Conservation (phyloP, 2,797 vertebrate genomes). For the Onychomys arenicola region DNA sequence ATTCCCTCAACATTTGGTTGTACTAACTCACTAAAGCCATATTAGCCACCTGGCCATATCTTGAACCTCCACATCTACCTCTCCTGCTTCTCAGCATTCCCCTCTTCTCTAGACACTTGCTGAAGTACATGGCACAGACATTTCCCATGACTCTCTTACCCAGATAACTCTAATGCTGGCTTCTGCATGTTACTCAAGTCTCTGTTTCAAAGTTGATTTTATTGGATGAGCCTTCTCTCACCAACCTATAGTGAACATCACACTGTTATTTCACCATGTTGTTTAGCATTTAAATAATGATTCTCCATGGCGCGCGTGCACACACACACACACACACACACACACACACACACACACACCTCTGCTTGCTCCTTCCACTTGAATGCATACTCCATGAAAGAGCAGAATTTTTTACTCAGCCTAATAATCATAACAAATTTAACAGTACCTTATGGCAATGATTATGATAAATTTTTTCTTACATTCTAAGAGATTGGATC, state of each 20-base stretch:
- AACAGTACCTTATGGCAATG: background rate
- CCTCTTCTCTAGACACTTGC: background rate
- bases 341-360: background rate
- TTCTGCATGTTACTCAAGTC: slow-evolving; percentile 15
- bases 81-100: background rate
- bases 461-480: background rate
- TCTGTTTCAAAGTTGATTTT: background rate
- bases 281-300: slow-evolving; percentile 46
- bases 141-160: background rate
- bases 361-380: background rate
- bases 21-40: background rate
- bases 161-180: background rate
- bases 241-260: background rate
- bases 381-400: background rate
- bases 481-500: background rate
- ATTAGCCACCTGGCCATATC: background rate
- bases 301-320: background rate
- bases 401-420: background rate
- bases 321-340: background rate
- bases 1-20: background rate
- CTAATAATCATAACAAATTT: background rate
- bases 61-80: background rate
- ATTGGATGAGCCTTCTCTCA: background rate
- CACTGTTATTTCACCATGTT: background rate
- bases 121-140: background rate